Percentiles rank a stretch among this genome's conserved stretches.
Evolutionary conservation across 2,888 invertebrate species (phyloP).

Genomic region (Acrocera orbiculus): DNA sequence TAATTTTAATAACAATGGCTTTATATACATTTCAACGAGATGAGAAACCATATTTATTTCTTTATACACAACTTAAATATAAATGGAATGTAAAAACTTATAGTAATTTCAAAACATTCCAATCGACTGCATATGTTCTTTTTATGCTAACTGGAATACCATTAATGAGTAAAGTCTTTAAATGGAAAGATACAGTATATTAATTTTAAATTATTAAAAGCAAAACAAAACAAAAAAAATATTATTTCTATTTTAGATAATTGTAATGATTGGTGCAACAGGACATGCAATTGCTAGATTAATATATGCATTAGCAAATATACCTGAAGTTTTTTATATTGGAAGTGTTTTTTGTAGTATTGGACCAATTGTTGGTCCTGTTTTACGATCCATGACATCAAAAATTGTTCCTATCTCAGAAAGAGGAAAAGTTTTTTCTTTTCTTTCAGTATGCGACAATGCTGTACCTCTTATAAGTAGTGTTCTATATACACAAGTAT

Average conservation of each 20-base stretch:
- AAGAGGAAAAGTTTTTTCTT: constrained; percentile 61
- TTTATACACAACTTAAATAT: constrained; percentile 56
- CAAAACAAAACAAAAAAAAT: too few relatives aligned
- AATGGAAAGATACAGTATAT: constrained; percentile 47
- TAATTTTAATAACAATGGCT: constrained; percentile 56
- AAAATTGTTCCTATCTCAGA: constrained; percentile 55
- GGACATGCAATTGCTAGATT: constrained; percentile 51
- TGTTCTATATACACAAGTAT: constrained; percentile 49
- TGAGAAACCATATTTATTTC: constrained; percentile 54
- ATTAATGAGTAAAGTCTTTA: constrained; percentile 46
- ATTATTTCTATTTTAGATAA: constrained; percentile 31
- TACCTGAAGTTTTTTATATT: constrained; percentile 41
- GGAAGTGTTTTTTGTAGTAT: constrained; percentile 59
- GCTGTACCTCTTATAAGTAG: constrained; percentile 60
- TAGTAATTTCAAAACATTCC: constrained; percentile 57
- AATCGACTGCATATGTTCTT: constrained; percentile 51
- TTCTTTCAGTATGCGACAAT: constrained; percentile 64
- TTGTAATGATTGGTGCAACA: constrained; percentile 52
- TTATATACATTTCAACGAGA: constrained; percentile 71
- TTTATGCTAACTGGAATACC: constrained; percentile 55
- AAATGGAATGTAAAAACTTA: constrained; percentile 50
- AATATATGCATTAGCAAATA: constrained; percentile 43
- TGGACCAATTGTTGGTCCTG: constrained; percentile 61
- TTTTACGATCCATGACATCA: constrained; percentile 64
- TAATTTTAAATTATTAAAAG: background rate